Conservation (phyloP, 2,888 invertebrate genomes). For the Heliconius ismenius region DNA sequence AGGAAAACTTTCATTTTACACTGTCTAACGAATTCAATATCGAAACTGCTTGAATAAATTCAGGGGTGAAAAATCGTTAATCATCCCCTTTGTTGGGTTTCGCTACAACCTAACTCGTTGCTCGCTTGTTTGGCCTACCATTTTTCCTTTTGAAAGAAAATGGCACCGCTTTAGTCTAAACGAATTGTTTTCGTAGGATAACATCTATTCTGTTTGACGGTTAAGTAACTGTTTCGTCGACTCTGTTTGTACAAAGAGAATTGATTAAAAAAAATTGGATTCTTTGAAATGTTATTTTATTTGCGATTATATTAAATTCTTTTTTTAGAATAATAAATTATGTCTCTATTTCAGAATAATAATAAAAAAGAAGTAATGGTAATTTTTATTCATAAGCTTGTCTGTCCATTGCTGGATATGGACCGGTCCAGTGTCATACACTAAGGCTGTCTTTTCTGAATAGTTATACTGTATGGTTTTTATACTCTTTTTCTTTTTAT, state of each 20-base stretch:
- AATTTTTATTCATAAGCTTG: neutral
- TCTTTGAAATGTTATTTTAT: constrained; percentile 1
- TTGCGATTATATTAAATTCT: neutral
- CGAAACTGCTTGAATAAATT: constrained; percentile 80
- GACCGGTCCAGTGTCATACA: neutral
- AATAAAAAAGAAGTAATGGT: neutral
- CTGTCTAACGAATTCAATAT: constrained; percentile 81
- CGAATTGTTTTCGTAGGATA: constrained; percentile 72
- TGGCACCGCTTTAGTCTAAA: constrained; percentile 71
- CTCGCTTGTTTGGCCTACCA: constrained; percentile 78
- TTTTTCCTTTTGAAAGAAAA: constrained; percentile 78
- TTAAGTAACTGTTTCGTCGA: constrained; percentile 22
- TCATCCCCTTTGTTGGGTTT: constrained; percentile 82
- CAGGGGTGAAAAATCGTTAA: constrained; percentile 79
- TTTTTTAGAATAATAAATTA: neutral
- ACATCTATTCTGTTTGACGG: constrained; percentile 42
- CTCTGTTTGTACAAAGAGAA: constrained; percentile 7
- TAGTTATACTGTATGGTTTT: no score
- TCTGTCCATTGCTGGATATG: neutral
- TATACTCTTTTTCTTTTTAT: no score
- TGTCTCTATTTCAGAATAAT: neutral
- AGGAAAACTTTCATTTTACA: constrained; percentile 80
- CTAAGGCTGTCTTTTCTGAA: neutral
- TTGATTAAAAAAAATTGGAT: neutral
- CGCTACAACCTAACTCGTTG: constrained; percentile 81